Conservation (phyloP, 2,888 invertebrate species). For the Cyclophora albipunctata region DNA sequence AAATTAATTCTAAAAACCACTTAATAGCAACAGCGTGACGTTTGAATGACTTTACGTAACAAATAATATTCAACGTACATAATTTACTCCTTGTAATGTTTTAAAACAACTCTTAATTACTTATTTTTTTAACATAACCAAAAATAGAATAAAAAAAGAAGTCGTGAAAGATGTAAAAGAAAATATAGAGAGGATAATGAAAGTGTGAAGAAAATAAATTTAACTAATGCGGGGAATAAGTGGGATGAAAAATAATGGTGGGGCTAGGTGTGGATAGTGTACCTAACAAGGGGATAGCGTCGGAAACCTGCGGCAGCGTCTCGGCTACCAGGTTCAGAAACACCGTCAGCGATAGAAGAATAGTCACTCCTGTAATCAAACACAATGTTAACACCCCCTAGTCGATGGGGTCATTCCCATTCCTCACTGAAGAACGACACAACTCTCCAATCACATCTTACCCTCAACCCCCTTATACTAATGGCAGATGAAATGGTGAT, state of each 20-base stretch:
- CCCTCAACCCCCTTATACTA: constrained; percentile 1
- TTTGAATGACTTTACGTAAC: constrained; percentile 17
- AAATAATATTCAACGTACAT: constrained; percentile 33
- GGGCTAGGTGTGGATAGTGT: constrained; percentile 75
- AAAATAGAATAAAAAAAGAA: constrained; percentile 30
- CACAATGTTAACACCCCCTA: constrained; percentile 72
- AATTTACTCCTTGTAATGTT: constrained; percentile 74
- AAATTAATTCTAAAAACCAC: constrained; percentile 29
- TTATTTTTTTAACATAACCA: constrained; percentile 37
- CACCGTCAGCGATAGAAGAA: constrained; percentile 99
- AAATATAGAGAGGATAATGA: constrained; percentile 30
- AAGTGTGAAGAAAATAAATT: constrained; percentile 39
- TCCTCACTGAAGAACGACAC: constrained; percentile 18
- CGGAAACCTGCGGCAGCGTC: constrained; percentile 99
- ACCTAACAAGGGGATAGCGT: constrained; percentile 99
- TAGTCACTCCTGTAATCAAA: constrained; percentile 97
- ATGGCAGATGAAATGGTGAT: constrained; percentile 28
- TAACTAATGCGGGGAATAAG: constrained; percentile 32
- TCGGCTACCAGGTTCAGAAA: constrained; percentile 99
- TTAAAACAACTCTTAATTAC: constrained; percentile 60
- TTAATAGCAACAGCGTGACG: constrained; percentile 28
- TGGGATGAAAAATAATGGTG: constrained; percentile 45
- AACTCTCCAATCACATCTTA: constrained; percentile 31
- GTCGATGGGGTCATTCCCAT: too few relatives aligned
- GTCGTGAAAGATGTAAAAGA: constrained; percentile 38